Percentiles rank a stretch among this genome's conserved stretches.
These are phyloP conservation scores for Discoglossus pictus DNA, from an alignment of 2,797 vertebrate species.

Conservation along the genomic window DNA sequence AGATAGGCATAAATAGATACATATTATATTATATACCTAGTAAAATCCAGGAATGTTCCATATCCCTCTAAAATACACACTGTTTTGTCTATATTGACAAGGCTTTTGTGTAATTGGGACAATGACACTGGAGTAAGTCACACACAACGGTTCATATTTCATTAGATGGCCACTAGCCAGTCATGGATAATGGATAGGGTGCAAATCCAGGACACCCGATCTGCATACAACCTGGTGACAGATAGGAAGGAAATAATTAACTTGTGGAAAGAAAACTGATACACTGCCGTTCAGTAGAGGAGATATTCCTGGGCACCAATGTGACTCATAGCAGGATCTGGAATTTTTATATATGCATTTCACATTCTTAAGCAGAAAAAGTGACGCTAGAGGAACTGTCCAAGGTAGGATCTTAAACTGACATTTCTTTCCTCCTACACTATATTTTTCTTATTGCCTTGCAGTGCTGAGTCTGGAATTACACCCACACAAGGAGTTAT, in stretches of 20 bases:
- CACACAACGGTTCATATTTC: background rate
- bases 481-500: slow-evolving; percentile 27
- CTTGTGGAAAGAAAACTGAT: slow-evolving; percentile 38
- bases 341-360: slow-evolving; percentile 22
- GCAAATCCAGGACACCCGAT: slow-evolving; percentile 26
- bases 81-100: too few relatives aligned
- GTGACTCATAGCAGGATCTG: slow-evolving; percentile 19
- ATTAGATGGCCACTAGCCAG: slow-evolving; percentile 7
- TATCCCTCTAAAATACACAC: too few relatives aligned
- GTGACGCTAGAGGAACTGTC: slow-evolving; percentile 35
- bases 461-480: slow-evolving; percentile 22
- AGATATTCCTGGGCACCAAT: slow-evolving; percentile 6
- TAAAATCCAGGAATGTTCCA: too few relatives aligned
- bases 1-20: too few relatives aligned
- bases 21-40: too few relatives aligned
- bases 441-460: slow-evolving; percentile 18
- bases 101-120: too few relatives aligned
- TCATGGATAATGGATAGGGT: background rate
- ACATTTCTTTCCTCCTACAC: slow-evolving; percentile 26
- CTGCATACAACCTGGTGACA: slow-evolving; percentile 19
- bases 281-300: background rate
- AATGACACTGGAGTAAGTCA: too few relatives aligned
- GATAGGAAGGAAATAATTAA: slow-evolving; percentile 18
- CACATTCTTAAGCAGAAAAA: slow-evolving; percentile 7
- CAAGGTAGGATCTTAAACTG: slow-evolving; percentile 41